A percentile compares a stretch with the other conserved stretches of the same genome.
These are phyloP conservation scores for Pterobdella sp. DNA, from an alignment of 2,888 invertebrate species.

Conservation along the genomic window DNA sequence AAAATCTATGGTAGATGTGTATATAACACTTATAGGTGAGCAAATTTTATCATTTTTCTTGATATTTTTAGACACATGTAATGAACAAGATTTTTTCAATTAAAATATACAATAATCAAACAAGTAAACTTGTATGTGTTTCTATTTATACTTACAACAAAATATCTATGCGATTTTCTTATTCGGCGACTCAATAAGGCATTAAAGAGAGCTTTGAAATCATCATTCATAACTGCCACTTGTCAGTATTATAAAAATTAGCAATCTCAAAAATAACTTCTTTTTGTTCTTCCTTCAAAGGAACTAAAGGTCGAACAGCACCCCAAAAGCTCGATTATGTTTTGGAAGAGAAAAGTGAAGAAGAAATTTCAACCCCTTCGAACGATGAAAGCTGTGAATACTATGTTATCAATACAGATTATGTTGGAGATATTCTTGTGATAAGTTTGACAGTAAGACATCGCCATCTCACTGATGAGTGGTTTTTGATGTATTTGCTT, in stretches of 20 bases:
- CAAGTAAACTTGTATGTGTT: too few species aligned
- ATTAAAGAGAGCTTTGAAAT: too few species aligned
- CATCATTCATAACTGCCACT: too few species aligned
- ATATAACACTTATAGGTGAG: slow-evolving; percentile 37
- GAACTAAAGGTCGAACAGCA: slow-evolving; percentile 35
- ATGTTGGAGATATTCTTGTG: slow-evolving; percentile 36
- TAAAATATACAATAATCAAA: neutral
- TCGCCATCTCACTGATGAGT: slow-evolving; percentile 37
- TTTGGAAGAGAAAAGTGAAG: slow-evolving; percentile 33
- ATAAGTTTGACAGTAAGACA: slow-evolving; percentile 36
- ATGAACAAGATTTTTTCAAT: neutral
- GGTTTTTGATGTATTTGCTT: slow-evolving; percentile 36
- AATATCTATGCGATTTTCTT: too few species aligned
- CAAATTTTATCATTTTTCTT: neutral
- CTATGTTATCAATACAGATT: slow-evolving; percentile 34
- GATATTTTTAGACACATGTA: neutral
- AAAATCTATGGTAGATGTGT: slow-evolving; percentile 36
- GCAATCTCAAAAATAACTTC: too few species aligned
- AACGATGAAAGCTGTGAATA: slow-evolving; percentile 27
- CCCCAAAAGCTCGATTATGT: slow-evolving; percentile 34
- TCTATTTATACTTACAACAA: too few species aligned
- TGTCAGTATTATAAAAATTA: too few species aligned
- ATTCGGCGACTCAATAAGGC: too few species aligned
- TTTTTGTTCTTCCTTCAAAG: slow-evolving; percentile 27
- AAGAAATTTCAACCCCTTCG: slow-evolving; percentile 24